A percentile compares a stretch with the other conserved stretches of the same genome.
Evolutionary conservation across 1,140 invertebrate species (phyloP).

Genomic region (Phortica variegata): DNA sequence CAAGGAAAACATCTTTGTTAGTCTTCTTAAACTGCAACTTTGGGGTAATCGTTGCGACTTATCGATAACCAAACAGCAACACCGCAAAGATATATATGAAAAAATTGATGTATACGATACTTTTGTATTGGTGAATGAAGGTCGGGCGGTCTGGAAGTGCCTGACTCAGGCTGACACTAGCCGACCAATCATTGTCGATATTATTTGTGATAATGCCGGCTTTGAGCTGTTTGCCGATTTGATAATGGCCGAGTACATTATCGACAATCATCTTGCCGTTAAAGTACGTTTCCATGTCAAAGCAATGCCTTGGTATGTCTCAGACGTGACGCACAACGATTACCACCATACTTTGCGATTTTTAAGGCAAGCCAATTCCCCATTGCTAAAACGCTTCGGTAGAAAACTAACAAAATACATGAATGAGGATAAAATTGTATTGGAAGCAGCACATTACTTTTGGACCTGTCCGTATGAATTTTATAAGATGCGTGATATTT

Average conservation of each 20-base stretch:
- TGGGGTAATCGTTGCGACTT: conserved; percentile 84
- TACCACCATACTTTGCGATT: conserved; percentile 68
- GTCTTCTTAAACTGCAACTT: conserved; percentile 65
- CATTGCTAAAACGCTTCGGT: conserved; percentile 56
- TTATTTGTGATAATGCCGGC: conserved; percentile 92
- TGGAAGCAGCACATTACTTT: conserved; percentile 65
- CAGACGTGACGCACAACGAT: conserved; percentile 79
- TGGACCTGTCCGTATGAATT: conserved; percentile 86
- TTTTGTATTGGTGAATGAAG: conserved; percentile 24
- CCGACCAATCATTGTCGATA: conserved; percentile 62
- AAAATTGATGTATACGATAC: background rate
- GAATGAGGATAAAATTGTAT: conserved; percentile 56
- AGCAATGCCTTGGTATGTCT: conserved; percentile 92
- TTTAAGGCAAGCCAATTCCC: conserved; percentile 48
- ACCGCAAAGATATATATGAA: conserved; percentile 13
- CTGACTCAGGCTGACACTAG: conserved; percentile 3
- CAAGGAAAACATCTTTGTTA: conserved; percentile 58
- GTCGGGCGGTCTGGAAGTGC: conserved; percentile 21
- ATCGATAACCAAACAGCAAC: conserved; percentile 71
- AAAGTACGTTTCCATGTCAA: conserved; percentile 86
- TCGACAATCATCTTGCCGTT: conserved; percentile 65
- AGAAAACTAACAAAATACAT: conserved; percentile 61
- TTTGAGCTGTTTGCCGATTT: conserved; percentile 92
- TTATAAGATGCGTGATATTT: conserved; percentile 69
- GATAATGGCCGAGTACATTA: conserved; percentile 78